These are phyloP conservation scores for Drosophila neocordata DNA, from an alignment of 1,140 invertebrate species.

Conservation along the genomic window DNA sequence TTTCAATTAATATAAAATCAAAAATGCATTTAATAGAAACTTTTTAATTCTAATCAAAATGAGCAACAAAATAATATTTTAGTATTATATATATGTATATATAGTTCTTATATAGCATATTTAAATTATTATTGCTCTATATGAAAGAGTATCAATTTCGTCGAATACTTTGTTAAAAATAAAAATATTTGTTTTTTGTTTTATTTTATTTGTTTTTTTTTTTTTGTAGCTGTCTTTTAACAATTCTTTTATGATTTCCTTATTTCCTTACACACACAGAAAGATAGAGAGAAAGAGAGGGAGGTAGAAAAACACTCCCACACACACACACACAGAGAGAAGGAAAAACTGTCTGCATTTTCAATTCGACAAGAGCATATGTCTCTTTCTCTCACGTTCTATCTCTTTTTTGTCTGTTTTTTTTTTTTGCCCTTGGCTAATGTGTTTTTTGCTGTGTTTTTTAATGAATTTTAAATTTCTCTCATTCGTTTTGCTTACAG, in stretches of 20 bases:
- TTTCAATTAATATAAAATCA: too few species aligned
- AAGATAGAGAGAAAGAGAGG: not conserved
- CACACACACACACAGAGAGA: slow-evolving; percentile 8
- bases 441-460: slow-evolving; percentile 45
- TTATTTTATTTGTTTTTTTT: slow-evolving; percentile 23
- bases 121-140: too few species aligned
- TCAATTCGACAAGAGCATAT: slow-evolving; percentile 44
- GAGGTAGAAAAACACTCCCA: not conserved
- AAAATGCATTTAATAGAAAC: too few species aligned
- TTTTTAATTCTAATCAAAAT: too few species aligned
- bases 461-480: slow-evolving; percentile 76
- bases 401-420: slow-evolving; percentile 11
- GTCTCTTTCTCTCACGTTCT: slow-evolving; percentile 8
- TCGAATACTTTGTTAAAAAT: not conserved
- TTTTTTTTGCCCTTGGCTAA: slow-evolving; percentile 47
- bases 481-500: slow-evolving; percentile 26
- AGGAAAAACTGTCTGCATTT: slow-evolving; percentile 37
- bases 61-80: too few species aligned
- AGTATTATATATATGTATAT: too few species aligned
- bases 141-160: not conserved
- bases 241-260: slow-evolving; percentile 64
- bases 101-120: too few species aligned
- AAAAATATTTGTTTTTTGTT: slow-evolving; percentile 34
- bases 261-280: slow-evolving; percentile 31
- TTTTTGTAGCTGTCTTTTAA: slow-evolving; percentile 38